These are phyloP conservation scores for Cataglyphis livida DNA, from an alignment of 2,888 invertebrate genomes.

Conservation along the genomic window DNA sequence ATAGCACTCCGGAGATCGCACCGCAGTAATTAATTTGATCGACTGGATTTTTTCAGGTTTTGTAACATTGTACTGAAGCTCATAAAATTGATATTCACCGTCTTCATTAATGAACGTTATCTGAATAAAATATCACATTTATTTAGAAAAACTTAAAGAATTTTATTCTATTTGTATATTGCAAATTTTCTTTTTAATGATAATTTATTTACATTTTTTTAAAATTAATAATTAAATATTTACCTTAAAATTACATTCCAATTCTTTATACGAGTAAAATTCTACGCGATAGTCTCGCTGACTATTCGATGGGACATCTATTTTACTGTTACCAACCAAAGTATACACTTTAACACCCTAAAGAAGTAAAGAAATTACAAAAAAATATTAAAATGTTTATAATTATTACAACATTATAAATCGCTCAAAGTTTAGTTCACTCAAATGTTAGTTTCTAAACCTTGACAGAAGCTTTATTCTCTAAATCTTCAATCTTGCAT, in stretches of 20 bases:
- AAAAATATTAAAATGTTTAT: neutral
- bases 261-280: constrained; percentile 74
- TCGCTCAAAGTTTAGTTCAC: neutral
- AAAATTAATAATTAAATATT: neutral
- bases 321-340: constrained; percentile 71
- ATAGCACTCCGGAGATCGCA: constrained; percentile 66
- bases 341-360: constrained; percentile 59
- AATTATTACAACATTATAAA: neutral
- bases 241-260: constrained; percentile 74
- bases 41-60: constrained; percentile 72
- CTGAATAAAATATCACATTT: constrained; percentile 54
- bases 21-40: constrained; percentile 74
- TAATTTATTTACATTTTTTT: neutral
- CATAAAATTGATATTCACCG: constrained; percentile 76
- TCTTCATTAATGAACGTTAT: constrained; percentile 74
- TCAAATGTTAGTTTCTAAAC: constrained; percentile 9
- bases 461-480: constrained; percentile 15
- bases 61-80: constrained; percentile 76
- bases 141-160: neutral
- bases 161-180: neutral
- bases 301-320: constrained; percentile 74
- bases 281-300: constrained; percentile 73
- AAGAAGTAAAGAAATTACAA: constrained; percentile 1
- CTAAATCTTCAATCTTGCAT: constrained; percentile 69
- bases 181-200: neutral